A percentile compares a stretch with the other conserved stretches of the same genome.
Evolutionary conservation across 2,888 invertebrate species (phyloP).

Genomic region (Stenodera caucasica): DNA sequence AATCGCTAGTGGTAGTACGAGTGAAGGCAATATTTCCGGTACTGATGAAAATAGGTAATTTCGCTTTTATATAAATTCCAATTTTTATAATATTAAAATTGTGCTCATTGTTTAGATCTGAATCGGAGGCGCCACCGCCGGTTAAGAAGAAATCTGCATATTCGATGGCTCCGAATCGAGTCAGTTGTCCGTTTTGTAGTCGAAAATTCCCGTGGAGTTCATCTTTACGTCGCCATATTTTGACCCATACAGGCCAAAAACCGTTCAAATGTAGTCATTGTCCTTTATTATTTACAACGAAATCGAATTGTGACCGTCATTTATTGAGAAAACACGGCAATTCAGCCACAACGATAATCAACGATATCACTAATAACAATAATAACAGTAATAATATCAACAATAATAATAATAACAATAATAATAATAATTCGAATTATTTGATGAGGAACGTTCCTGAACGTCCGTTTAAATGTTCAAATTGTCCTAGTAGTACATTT

Average conservation of each 20-base stretch:
- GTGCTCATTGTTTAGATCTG: too few relatives aligned
- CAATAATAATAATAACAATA: slow-evolving; percentile 22
- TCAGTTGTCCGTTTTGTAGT: slow-evolving; percentile 90
- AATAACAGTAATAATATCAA: background rate
- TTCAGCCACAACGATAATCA: slow-evolving; percentile 52
- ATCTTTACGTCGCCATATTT: slow-evolving; percentile 89
- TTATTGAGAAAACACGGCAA: slow-evolving; percentile 83
- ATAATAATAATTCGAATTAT: slow-evolving; percentile 54
- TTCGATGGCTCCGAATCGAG: slow-evolving; percentile 91
- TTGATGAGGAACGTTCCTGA: slow-evolving; percentile 72
- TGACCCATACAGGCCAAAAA: slow-evolving; percentile 95
- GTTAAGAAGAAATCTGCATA: slow-evolving; percentile 92
- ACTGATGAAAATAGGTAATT: slow-evolving; percentile 78
- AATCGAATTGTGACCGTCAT: slow-evolving; percentile 96
- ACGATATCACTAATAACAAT: slow-evolving; percentile 39
- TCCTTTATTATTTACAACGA: slow-evolving; percentile 91
- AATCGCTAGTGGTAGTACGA: slow-evolving; percentile 75
- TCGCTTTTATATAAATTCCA: background rate
- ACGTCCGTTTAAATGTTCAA: slow-evolving; percentile 76
- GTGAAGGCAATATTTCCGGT: slow-evolving; percentile 81
- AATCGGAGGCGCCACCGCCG: slow-evolving; percentile 61
- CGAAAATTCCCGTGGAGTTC: slow-evolving; percentile 97
- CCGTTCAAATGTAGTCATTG: slow-evolving; percentile 95
- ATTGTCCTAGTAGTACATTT: slow-evolving; percentile 82
- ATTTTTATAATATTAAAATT: background rate